Evolutionary conservation across 2,797 vertebrate genomes (phyloP), one percentile per base, ranked within the genome.

Genomic region (Echeneis naucrates): DNA sequence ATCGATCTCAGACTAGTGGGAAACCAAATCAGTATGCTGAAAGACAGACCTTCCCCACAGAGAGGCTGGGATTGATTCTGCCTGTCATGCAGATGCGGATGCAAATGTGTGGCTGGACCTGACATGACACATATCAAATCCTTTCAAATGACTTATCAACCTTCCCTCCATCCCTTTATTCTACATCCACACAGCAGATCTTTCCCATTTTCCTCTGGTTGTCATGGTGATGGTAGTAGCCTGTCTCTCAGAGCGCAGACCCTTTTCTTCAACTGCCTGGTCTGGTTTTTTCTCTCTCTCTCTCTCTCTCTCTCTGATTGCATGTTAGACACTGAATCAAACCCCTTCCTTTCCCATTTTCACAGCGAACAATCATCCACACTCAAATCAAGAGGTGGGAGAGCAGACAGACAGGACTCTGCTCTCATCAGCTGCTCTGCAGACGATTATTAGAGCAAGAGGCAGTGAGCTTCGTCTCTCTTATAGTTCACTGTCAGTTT

Each of bases 201-300:
- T 47, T 38, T 56, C 63, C 55, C 64, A 69, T 88, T 87, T 62
- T 42, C 75, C 56, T 59, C 33, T 33, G 66, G 93, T 93, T 91
- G 93, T 88, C 93, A 94, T 93, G 92, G 93, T 82, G 88, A 94
- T 56, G 5, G 73, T 62, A 81, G 65, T 62, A 78, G 85, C 77
- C 84, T 51, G 65, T 92, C 86, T 91, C 89, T 59, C 64, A 80
- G 89, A 89, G 80, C 51, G 60, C 64, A 86, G 84, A 83, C 75
- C 57, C 75, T 80, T 38, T 70, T 63, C 72, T 75, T 63, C 75
- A 50, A 23, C 70, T 59, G 66, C 72, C 81, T 87, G 51, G 33
- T 35, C 69, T 78, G 78, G 68, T 73, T 82, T 42, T 69, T 65
- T 54, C 30, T 50, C 23, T 55, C 55, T 56, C 51, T 50, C 40